A percentile compares a stretch with the other conserved stretches of the same genome.
Conservation (phyloP, 2,797 vertebrate genomes). For the Amblyraja radiata region DNA sequence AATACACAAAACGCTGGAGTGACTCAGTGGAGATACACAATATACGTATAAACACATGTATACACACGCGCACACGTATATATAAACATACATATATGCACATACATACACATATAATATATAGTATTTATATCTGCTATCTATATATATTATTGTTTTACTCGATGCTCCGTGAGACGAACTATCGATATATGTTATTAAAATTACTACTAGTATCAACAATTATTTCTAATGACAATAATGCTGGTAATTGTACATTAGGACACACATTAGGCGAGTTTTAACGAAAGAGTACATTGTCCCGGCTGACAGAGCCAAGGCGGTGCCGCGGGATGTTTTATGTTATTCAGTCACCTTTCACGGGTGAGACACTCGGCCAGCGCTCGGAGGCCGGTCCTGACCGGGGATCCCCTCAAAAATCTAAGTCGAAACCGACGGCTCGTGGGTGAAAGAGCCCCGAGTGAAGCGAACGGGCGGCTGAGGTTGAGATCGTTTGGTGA, state of each 20-base stretch:
- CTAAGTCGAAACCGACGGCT: neutral
- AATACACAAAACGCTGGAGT: no score
- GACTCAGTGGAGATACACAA: no score
- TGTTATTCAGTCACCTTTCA: no score
- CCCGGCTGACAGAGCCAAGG: neutral
- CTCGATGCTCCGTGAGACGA: no score
- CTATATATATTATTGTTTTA: no score
- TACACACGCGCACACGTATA: no score
- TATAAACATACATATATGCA: no score
- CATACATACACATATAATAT: no score
- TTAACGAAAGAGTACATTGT: neutral
- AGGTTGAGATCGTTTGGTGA: neutral
- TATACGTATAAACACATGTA: no score
- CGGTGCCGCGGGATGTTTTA: no score
- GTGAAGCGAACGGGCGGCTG: neutral
- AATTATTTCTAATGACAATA: neutral
- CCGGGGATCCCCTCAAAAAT: neutral
- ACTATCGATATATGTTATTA: neutral
- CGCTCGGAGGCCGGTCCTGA: neutral
- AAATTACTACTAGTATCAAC: no score
- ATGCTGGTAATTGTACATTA: neutral
- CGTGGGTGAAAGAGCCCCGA: neutral
- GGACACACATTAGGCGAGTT: neutral
- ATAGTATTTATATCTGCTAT: no score
- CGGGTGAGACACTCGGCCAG: neutral